phyloP scores from a whole-genome alignment of 2,888 invertebrate genomes.

The Melipona beecheii region DNA sequence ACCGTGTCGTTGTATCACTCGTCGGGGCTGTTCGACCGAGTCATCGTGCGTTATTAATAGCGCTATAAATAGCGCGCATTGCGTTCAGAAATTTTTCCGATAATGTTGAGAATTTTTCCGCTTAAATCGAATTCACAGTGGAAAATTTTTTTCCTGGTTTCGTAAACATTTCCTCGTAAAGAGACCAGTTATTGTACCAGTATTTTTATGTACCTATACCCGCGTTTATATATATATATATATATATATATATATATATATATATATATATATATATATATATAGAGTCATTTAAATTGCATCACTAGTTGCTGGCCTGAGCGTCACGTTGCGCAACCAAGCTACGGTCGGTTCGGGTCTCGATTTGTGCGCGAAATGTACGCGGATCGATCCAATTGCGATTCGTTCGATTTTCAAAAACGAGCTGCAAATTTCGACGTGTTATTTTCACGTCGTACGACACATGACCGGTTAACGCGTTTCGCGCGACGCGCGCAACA shows the following conservation, averaged over 20 bases:
- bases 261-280: background rate
- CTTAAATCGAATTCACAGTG: background rate
- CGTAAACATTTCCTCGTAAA: background rate
- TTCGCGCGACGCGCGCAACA: slow-evolving; percentile 35
- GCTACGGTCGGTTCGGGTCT: background rate
- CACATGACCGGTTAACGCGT: slow-evolving; percentile 15
- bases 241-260: background rate
- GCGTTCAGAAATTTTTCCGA: slow-evolving; percentile 36
- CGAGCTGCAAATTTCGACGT: slow-evolving; percentile 19
- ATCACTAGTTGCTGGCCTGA: slow-evolving; percentile 26
- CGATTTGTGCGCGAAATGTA: slow-evolving; percentile 32
- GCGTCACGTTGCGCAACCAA: slow-evolving; percentile 48
- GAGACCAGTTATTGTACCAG: background rate
- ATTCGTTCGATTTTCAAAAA: slow-evolving; percentile 29
- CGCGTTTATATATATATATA: background rate
- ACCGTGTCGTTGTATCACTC: slow-evolving; percentile 33
- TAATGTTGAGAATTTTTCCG: background rate
- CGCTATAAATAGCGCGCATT: background rate
- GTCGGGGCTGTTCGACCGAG: slow-evolving; percentile 6
- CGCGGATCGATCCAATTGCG: slow-evolving; percentile 43
- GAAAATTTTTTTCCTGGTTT: background rate
- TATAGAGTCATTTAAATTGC: slow-evolving; percentile 33
- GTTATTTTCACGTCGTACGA: slow-evolving; percentile 10
- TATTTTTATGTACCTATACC: background rate
- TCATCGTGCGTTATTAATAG: slow-evolving; percentile 37